Conservation (phyloP, 2,797 vertebrate genomes). For the Parotocinclus haroldoi region DNA sequence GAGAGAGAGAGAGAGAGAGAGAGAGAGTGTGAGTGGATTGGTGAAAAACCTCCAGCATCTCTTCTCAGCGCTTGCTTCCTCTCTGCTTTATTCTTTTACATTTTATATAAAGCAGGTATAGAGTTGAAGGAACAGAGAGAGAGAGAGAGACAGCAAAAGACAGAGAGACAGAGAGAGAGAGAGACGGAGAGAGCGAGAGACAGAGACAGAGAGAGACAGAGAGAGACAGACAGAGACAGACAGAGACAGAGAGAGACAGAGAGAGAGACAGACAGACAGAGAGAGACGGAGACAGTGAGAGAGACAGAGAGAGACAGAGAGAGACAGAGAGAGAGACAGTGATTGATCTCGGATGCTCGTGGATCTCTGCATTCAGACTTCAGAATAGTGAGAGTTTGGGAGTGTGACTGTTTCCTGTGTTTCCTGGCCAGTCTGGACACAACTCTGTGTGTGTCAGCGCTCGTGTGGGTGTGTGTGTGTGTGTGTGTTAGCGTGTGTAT, state of each 20-base stretch:
- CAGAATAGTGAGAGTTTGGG: slow-evolving; percentile 21
- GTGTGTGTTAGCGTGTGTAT: neutral
- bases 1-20: slow-evolving; percentile 15
- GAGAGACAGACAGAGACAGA: neutral
- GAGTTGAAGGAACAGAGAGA: too few relatives aligned
- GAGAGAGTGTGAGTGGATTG: slow-evolving; percentile 40
- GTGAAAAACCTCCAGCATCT: slow-evolving; percentile 34
- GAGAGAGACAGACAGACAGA: slow-evolving; percentile 1
- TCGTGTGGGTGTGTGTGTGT: neutral
- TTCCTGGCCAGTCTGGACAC: slow-evolving; percentile 30
- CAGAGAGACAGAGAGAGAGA: slow-evolving; percentile 2
- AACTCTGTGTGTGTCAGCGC: slow-evolving; percentile 17
- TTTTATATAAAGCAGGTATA: neutral
- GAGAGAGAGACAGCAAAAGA: neutral
- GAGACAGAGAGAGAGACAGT: slow-evolving; percentile 1
- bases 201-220: neutral
- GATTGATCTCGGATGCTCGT: neutral
- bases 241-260: neutral
- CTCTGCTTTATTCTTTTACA: neutral
- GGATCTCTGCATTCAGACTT: slow-evolving; percentile 18
- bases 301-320: neutral
- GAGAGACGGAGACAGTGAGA: neutral
- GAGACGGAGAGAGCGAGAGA: neutral
- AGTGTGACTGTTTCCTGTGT: slow-evolving; percentile 41
- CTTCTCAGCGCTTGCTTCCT: neutral